These are phyloP conservation scores for Caenorhabditis sp. DNA, from an alignment of 2,888 invertebrate species.

Conservation along the genomic window DNA sequence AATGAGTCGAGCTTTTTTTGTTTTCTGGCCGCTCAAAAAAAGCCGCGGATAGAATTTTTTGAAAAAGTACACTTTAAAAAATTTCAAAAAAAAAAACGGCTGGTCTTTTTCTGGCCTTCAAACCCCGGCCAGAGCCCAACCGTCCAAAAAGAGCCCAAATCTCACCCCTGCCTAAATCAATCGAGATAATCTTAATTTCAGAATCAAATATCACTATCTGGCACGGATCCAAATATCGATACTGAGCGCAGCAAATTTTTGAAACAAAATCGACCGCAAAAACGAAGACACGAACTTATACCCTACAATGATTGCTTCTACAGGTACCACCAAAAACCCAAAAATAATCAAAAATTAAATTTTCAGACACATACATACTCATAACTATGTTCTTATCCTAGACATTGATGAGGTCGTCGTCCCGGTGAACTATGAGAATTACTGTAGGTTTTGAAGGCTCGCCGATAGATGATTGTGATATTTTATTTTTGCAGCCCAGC, in stretches of 20 bases:
- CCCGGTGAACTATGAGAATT: slow-evolving; percentile 78
- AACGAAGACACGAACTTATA: slow-evolving; percentile 90
- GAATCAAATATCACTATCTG: slow-evolving; percentile 80
- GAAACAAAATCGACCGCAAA: slow-evolving; percentile 88
- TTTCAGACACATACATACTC: slow-evolving; percentile 84
- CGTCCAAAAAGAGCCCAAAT: too few species aligned
- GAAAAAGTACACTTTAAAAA: too few species aligned
- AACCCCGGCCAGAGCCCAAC: too few species aligned
- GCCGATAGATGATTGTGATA: neutral
- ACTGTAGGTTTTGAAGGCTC: slow-evolving; percentile 74
- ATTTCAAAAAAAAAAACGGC: too few species aligned
- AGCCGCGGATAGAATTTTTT: too few species aligned
- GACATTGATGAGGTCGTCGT: slow-evolving; percentile 95
- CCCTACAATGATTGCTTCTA: slow-evolving; percentile 96
- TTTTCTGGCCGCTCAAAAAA: too few species aligned
- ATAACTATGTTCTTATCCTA: slow-evolving; percentile 80
- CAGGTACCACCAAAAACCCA: slow-evolving; percentile 76
- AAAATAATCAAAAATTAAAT: slow-evolving; percentile 72
- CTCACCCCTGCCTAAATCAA: too few species aligned
- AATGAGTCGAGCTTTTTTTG: too few species aligned
- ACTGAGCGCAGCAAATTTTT: slow-evolving; percentile 76
- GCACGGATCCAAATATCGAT: slow-evolving; percentile 88
- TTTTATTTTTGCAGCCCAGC: neutral
- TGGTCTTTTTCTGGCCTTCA: too few species aligned
- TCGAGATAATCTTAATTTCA: too few species aligned